A percentile compares a stretch with the other conserved stretches of the same genome.
phyloP scores from a whole-genome alignment of 2,888 invertebrate species.

The Drosophila cognata region DNA sequence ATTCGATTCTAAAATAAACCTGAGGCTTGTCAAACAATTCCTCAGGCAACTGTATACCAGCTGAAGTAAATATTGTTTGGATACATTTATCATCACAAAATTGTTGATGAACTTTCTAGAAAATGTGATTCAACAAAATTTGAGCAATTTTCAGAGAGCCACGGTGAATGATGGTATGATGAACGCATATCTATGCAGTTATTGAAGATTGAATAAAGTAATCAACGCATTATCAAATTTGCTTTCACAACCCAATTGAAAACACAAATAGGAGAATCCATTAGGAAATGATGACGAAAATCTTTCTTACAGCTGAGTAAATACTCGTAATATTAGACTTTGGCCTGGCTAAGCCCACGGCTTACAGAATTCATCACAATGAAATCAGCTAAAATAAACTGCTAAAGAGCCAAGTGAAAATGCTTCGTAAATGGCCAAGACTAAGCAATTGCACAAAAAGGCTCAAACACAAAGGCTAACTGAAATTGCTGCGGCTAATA shows the following conservation, averaged over 20 bases:
- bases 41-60: neutral
- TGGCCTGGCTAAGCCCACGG: slow-evolving; percentile 36
- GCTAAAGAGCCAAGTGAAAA: slow-evolving; percentile 59
- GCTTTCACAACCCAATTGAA: slow-evolving; percentile 8
- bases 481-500: slow-evolving; percentile 75
- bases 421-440: slow-evolving; percentile 42
- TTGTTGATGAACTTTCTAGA: neutral
- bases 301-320: slow-evolving; percentile 51
- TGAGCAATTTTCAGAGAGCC: neutral
- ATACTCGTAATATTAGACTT: slow-evolving; percentile 43
- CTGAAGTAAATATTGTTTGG: neutral
- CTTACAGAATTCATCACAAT: slow-evolving; percentile 70
- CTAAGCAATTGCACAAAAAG: slow-evolving; percentile 57
- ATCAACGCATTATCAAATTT: slow-evolving; percentile 37
- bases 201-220: slow-evolving; percentile 18
- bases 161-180: neutral
- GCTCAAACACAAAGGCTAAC: slow-evolving; percentile 62
- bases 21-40: neutral
- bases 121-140: neutral
- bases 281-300: slow-evolving; percentile 55
- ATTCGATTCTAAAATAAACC: neutral
- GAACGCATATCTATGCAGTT: slow-evolving; percentile 7
- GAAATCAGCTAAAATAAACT: slow-evolving; percentile 57
- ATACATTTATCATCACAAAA: neutral
- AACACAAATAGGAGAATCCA: slow-evolving; percentile 30